phyloP scores from a whole-genome alignment of 2,797 vertebrate species.

The Urocyon cinereoargenteus region DNA sequence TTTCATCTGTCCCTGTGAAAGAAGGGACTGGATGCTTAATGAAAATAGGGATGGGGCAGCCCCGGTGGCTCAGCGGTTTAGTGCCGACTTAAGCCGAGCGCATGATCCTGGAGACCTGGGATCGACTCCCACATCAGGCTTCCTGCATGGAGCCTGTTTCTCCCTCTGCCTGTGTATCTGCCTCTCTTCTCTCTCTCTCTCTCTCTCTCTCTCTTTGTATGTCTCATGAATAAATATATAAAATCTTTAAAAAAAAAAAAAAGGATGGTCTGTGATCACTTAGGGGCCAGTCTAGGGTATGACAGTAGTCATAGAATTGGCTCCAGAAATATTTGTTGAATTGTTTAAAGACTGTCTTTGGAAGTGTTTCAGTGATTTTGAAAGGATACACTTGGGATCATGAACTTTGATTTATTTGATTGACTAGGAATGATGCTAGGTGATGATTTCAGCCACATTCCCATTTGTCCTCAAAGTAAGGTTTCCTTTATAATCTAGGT shows the following conservation, averaged over 20 bases:
- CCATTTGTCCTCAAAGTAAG: background rate
- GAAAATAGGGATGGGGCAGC: no score
- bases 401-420: background rate
- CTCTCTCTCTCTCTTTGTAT: no score
- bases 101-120: no score
- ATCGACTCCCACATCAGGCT: no score
- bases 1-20: background rate
- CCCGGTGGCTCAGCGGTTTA: no score
- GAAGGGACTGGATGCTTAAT: background rate
- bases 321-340: background rate
- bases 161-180: no score
- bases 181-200: no score
- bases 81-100: no score
- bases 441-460: background rate
- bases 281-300: background rate
- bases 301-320: background rate
- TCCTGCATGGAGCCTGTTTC: no score
- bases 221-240: no score
- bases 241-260: no score
- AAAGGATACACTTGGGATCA: background rate
- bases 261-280: background rate
- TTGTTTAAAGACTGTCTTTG: background rate
- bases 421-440: background rate
- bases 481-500: slow-evolving; percentile 41
- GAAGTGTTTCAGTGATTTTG: slow-evolving; percentile 46